phyloP scores from a whole-genome alignment of 1,140 invertebrate species.

The Octopus bimaculoides region DNA sequence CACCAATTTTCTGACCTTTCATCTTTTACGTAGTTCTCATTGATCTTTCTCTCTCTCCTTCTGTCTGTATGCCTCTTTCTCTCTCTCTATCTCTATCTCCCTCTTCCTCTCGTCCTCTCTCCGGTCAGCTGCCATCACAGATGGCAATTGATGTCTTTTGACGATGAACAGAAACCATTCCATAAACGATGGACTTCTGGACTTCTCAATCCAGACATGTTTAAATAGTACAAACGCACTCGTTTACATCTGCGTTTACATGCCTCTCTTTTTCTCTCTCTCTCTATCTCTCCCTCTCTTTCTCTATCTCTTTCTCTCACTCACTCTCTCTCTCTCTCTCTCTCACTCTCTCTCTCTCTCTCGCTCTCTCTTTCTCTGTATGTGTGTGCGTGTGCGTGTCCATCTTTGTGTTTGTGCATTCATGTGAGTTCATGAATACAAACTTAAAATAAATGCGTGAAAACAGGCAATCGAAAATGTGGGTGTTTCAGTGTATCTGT shows the following conservation, averaged over 20 bases:
- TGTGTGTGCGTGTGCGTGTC: not conserved
- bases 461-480: not conserved
- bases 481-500: not conserved
- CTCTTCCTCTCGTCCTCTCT: not conserved
- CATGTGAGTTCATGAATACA: not conserved
- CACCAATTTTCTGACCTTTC: not conserved
- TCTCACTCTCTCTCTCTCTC: not conserved
- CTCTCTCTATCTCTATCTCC: not conserved
- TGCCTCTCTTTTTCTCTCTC: not conserved
- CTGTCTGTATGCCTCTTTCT: not conserved
- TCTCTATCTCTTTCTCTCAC: not conserved
- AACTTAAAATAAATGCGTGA: not conserved
- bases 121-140: too few relatives aligned
- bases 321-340: not conserved
- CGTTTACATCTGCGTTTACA: too few relatives aligned
- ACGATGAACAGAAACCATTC: too few relatives aligned
- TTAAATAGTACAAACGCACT: too few relatives aligned
- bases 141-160: too few relatives aligned
- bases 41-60: not conserved
- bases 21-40: not conserved
- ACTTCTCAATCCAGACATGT: too few relatives aligned
- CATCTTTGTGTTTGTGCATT: not conserved
- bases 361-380: not conserved
- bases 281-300: not conserved
- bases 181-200: too few relatives aligned